These are phyloP conservation scores for Carapus acus DNA, from an alignment of 2,797 vertebrate genomes.

Conservation along the genomic window DNA sequence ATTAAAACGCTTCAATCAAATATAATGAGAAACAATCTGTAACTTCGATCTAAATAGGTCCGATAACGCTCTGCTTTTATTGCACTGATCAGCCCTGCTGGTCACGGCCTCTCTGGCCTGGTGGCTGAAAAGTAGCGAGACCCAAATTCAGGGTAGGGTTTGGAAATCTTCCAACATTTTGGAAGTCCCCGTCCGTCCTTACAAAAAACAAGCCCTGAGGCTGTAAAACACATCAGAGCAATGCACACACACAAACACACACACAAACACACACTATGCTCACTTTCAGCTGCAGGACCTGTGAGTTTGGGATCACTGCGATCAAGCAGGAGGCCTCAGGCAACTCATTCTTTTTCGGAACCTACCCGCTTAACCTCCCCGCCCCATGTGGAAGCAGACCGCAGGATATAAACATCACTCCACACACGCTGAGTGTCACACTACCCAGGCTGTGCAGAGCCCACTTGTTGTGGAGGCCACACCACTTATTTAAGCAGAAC, in stretches of 20 bases:
- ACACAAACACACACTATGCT: slow-evolving; percentile 2
- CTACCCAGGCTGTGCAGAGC: background rate
- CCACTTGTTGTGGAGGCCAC: slow-evolving; percentile 16
- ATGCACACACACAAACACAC: slow-evolving; percentile 6
- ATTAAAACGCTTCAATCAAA: slow-evolving; percentile 18
- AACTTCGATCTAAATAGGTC: slow-evolving; percentile 18
- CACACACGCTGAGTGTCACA: background rate
- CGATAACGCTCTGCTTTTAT: slow-evolving; percentile 7
- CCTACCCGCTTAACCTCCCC: slow-evolving; percentile 32
- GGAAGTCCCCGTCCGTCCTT: slow-evolving; percentile 24
- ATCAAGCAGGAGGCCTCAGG: slow-evolving; percentile 49
- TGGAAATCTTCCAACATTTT: slow-evolving; percentile 43
- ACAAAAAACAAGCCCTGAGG: slow-evolving; percentile 46
- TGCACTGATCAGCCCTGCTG: slow-evolving; percentile 24
- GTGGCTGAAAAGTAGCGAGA: slow-evolving; percentile 14
- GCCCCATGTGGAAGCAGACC: slow-evolving; percentile 22
- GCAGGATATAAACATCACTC: slow-evolving; percentile 40
- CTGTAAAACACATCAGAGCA: slow-evolving; percentile 12
- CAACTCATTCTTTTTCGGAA: slow-evolving; percentile 48
- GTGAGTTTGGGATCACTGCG: slow-evolving; percentile 36
- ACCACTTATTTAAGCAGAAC: slow-evolving; percentile 13
- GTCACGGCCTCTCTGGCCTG: slow-evolving; percentile 27
- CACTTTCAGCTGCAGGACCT: slow-evolving; percentile 6
- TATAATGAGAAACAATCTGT: slow-evolving; percentile 12
- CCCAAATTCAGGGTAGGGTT: slow-evolving; percentile 29